A percentile compares a stretch with the other conserved stretches of the same genome.
phyloP scores from a whole-genome alignment of 2,888 invertebrate species.

The Adelognathus sp. region DNA sequence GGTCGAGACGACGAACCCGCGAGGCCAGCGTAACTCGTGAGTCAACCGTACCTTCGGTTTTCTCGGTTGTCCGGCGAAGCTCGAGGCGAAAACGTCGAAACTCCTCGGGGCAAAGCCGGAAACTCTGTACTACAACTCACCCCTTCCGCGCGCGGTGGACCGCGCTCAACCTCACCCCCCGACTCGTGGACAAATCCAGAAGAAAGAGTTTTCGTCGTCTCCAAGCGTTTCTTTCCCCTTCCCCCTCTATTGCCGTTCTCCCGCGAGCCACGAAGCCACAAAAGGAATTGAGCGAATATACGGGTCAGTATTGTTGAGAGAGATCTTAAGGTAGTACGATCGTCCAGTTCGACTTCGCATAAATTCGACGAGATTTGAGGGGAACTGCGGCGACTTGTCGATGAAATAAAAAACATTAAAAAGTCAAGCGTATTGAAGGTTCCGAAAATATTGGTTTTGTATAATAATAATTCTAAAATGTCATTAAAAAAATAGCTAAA shows the following conservation, averaged over 20 bases:
- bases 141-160: conserved; percentile 27
- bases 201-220: conserved; percentile 40
- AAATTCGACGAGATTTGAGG: no score
- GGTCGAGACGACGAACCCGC: conserved; percentile 23
- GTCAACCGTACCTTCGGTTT: conserved; percentile 41
- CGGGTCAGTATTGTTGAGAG: background rate
- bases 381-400: no score
- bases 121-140: conserved; percentile 38
- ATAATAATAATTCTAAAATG: no score
- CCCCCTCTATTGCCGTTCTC: background rate
- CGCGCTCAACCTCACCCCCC: conserved; percentile 18
- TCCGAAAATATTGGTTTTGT: no score
- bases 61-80: conserved; percentile 39
- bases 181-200: conserved; percentile 43
- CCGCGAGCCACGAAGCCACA: background rate
- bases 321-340: background rate
- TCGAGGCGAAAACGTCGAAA: conserved; percentile 58
- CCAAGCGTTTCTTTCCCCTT: conserved; percentile 10
- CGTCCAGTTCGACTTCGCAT: no score
- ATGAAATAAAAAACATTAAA: no score
- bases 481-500: no score
- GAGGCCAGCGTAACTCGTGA: conserved; percentile 45
- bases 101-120: conserved; percentile 43
- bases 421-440: no score
- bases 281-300: background rate